These are phyloP conservation scores for Psittacula echo DNA, from an alignment of 2,797 vertebrate genomes.

Conservation along the genomic window DNA sequence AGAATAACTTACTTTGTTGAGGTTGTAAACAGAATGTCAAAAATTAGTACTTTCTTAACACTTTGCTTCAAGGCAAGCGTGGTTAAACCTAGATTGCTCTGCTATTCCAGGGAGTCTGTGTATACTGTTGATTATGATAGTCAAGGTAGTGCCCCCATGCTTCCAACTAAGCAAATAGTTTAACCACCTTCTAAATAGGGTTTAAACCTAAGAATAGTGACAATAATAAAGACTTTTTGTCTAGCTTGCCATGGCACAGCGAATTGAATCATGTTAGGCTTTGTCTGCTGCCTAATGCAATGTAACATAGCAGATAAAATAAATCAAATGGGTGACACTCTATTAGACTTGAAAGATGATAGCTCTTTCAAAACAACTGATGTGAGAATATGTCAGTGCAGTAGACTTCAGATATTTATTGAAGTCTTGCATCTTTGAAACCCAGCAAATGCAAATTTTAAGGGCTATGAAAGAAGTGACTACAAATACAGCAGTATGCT, in stretches of 20 bases:
- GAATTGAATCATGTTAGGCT: slow-evolving; percentile 45
- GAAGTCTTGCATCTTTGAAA: slow-evolving; percentile 52
- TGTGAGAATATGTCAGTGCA: slow-evolving; percentile 43
- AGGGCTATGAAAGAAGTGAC: neutral
- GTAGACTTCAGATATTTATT: slow-evolving; percentile 42
- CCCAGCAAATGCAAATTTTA: slow-evolving; percentile 25
- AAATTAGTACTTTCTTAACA: neutral
- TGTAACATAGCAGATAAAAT: slow-evolving; percentile 60
- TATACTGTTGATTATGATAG: neutral
- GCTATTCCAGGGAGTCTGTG: neutral
- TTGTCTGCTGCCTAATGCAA: slow-evolving; percentile 70
- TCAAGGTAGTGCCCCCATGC: neutral
- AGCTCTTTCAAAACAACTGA: slow-evolving; percentile 52
- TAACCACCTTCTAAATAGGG: neutral
- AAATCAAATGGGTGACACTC: slow-evolving; percentile 47
- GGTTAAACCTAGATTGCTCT: neutral
- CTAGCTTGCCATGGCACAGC: neutral
- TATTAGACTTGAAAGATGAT: slow-evolving; percentile 63
- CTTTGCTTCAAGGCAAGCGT: neutral
- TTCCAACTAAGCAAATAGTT: neutral
- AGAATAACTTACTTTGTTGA: neutral
- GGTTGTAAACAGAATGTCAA: neutral
- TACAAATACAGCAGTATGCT: neutral
- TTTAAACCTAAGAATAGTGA: neutral
- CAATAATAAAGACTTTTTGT: slow-evolving; percentile 33